Evolutionary conservation across 2,888 invertebrate genomes (phyloP).

Genomic region (Teleiodes luculella): DNA sequence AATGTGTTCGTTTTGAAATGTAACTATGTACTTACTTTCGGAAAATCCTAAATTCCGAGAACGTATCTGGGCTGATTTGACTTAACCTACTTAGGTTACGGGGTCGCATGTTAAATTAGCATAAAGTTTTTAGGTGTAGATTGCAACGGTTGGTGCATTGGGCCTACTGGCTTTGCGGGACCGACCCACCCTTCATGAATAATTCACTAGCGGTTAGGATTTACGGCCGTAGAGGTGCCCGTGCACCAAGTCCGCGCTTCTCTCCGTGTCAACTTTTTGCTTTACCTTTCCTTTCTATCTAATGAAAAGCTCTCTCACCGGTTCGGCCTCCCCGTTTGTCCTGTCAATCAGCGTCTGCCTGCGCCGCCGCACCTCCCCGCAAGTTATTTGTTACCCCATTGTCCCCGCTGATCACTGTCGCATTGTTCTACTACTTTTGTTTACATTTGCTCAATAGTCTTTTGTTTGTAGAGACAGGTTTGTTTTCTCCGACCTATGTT

Average conservation of each 20-base stretch:
- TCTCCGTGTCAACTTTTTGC: slow-evolving; percentile 52
- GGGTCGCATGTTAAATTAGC: slow-evolving; percentile 29
- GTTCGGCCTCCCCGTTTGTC: slow-evolving; percentile 62
- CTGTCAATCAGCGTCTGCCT: slow-evolving; percentile 63
- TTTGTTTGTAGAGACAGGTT: slow-evolving; percentile 58
- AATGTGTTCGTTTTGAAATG: not conserved
- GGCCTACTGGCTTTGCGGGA: slow-evolving; percentile 22
- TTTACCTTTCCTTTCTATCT: slow-evolving; percentile 48
- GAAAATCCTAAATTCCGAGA: not conserved
- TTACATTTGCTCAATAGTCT: slow-evolving; percentile 62
- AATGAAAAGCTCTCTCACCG: slow-evolving; percentile 61
- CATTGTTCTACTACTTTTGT: slow-evolving; percentile 70
- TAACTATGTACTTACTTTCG: no score
- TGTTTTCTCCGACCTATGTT: slow-evolving; percentile 50
- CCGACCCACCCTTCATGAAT: slow-evolving; percentile 53
- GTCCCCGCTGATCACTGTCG: slow-evolving; percentile 62
- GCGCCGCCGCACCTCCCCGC: slow-evolving; percentile 52
- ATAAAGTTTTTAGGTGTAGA: slow-evolving; percentile 27
- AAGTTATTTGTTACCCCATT: slow-evolving; percentile 73
- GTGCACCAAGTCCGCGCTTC: slow-evolving; percentile 31
- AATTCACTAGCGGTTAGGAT: slow-evolving; percentile 58
- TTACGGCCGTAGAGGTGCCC: slow-evolving; percentile 40
- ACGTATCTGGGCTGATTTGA: not conserved
- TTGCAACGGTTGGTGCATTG: slow-evolving; percentile 28
- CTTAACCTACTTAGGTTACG: slow-evolving; percentile 24